Conservation (phyloP, 2,797 vertebrate genomes). For the Psittacula derbiana region DNA sequence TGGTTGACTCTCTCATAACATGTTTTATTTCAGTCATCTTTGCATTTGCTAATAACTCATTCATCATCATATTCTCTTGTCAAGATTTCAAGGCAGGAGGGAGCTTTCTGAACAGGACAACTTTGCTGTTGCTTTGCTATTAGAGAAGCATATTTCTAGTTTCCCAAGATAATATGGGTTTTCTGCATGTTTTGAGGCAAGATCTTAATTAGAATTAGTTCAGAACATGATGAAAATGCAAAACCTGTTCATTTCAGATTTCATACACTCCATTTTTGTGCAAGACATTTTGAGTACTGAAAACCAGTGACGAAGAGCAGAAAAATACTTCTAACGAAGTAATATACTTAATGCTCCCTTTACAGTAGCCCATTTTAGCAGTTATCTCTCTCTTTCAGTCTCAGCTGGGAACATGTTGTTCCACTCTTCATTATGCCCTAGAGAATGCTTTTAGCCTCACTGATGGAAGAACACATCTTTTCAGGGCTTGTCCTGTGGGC, state of each 20-base stretch:
- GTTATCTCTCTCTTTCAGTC: not conserved
- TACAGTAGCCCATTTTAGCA: not conserved
- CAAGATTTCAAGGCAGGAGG: conserved; percentile 38
- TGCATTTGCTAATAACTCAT: not conserved
- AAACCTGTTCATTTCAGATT: not conserved
- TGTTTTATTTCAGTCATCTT: not conserved
- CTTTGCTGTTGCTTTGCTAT: not conserved
- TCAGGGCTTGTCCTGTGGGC: not conserved
- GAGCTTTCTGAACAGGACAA: conserved; percentile 28
- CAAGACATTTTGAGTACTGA: not conserved
- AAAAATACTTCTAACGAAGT: not conserved
- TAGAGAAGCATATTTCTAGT: conserved; percentile 39
- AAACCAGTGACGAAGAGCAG: not conserved
- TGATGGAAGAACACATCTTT: not conserved
- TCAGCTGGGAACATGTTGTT: not conserved
- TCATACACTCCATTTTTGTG: not conserved
- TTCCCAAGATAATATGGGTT: conserved; percentile 9
- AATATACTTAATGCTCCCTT: not conserved
- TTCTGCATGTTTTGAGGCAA: conserved; percentile 34
- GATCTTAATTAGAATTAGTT: conserved; percentile 16
- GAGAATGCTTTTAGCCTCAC: not conserved
- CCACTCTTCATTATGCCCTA: not conserved
- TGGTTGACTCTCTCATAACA: not conserved
- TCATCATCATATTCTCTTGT: conserved; percentile 13
- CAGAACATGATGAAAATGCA: not conserved